These are phyloP conservation scores for Microtus ochrogaster DNA, from an alignment of 2,113 vertebrate species.

Conservation along the genomic window DNA sequence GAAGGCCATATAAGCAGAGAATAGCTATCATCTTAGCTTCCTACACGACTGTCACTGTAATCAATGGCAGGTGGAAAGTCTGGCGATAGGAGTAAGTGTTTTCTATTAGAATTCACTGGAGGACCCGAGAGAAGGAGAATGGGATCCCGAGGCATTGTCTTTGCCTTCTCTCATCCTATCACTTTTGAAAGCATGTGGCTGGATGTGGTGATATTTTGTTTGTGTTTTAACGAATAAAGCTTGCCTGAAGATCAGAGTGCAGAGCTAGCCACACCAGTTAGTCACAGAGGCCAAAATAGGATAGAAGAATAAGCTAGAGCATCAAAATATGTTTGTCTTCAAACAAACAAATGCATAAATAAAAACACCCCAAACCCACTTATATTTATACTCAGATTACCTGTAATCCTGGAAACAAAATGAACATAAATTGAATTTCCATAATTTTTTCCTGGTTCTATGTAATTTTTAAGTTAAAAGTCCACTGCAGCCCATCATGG, in stretches of 20 bases:
- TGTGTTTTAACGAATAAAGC: too few species aligned
- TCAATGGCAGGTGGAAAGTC: neutral
- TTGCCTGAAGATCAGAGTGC: too few species aligned
- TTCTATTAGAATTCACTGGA: neutral
- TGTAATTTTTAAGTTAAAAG: conserved; percentile 7
- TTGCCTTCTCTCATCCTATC: too few species aligned
- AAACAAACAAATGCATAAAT: conserved; percentile 13
- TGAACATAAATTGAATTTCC: neutral
- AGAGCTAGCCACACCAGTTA: too few species aligned
- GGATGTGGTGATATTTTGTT: neutral
- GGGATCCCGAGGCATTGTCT: neutral
- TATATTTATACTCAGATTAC: neutral
- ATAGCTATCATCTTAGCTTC: neutral
- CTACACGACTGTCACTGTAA: neutral
- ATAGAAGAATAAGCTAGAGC: neutral
- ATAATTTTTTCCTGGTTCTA: conserved; percentile 9
- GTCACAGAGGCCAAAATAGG: neutral
- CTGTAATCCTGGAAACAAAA: neutral
- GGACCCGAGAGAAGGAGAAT: neutral
- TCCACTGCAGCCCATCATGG: neutral
- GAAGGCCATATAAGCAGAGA: neutral
- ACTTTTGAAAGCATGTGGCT: neutral
- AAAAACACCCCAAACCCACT: neutral
- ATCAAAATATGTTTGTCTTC: conserved; percentile 15
- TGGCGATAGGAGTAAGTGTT: accelerated